Conservation (phyloP, 2,113 vertebrate genomes). For the Oreochromis tanganicae region DNA sequence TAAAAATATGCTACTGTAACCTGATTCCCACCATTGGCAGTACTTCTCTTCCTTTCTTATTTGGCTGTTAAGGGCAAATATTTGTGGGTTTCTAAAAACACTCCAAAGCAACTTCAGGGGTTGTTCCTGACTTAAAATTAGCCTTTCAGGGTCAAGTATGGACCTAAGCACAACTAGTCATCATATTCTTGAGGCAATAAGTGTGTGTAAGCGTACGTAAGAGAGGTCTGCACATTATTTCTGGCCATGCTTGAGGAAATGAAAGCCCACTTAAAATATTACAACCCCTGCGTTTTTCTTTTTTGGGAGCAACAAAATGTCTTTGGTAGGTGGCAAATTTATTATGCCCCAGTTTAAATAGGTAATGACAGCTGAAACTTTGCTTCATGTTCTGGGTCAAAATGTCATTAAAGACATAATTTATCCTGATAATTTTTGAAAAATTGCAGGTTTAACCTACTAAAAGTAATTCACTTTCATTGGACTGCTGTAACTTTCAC, state of each 20-base stretch:
- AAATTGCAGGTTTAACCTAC: neutral
- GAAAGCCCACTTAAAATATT: neutral
- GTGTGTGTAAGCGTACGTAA: neutral
- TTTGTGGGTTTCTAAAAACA: neutral
- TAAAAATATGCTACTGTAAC: neutral
- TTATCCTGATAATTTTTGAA: neutral
- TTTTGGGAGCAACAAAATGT: neutral
- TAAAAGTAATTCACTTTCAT: neutral
- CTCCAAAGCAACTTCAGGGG: neutral
- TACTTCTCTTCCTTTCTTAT: neutral
- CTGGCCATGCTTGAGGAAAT: neutral
- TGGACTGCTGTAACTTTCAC: neutral
- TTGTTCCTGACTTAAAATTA: neutral
- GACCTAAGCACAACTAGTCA: neutral
- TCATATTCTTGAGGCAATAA: neutral
- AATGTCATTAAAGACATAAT: neutral
- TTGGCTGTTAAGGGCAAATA: neutral
- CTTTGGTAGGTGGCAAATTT: neutral
- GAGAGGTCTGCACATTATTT: neutral
- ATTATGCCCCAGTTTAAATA: neutral
- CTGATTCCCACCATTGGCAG: neutral
- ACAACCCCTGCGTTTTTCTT: neutral
- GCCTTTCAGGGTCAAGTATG: neutral
- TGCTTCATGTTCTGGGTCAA: neutral
- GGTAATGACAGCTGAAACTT: neutral